phyloP scores from a whole-genome alignment of 2,113 vertebrate genomes.

The Tor tambroides region DNA sequence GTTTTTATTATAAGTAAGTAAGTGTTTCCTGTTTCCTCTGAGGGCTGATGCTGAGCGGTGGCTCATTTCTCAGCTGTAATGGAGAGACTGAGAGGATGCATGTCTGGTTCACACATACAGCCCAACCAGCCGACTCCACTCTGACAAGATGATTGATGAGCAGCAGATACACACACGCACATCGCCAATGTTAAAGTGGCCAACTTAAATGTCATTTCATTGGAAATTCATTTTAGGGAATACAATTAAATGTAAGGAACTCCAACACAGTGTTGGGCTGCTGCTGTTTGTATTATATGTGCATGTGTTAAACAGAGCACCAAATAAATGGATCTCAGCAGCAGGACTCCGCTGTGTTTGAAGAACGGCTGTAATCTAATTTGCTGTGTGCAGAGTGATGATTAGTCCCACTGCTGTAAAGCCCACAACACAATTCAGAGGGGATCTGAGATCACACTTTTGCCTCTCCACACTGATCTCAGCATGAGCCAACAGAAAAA shows the following conservation, averaged over 20 bases:
- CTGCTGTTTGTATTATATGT: neutral
- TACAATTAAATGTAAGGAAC: neutral
- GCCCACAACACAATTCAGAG: neutral
- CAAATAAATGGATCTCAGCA: constrained; percentile 23
- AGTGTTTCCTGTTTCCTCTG: neutral
- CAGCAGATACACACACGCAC: neutral
- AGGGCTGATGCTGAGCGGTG: neutral
- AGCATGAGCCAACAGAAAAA: neutral
- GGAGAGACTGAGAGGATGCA: too few relatives aligned
- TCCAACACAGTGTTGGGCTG: neutral
- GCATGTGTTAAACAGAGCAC: neutral
- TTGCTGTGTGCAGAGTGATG: neutral
- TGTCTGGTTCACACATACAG: neutral
- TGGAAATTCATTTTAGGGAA: neutral
- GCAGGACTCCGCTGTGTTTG: constrained; percentile 27
- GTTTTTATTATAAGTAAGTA: neutral
- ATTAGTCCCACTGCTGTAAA: constrained; percentile 18
- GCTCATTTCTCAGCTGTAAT: neutral
- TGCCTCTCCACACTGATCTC: neutral
- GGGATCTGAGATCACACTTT: constrained; percentile 12
- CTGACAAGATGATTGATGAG: neutral
- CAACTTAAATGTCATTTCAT: too few relatives aligned
- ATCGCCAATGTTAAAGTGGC: neutral
- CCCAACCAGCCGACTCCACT: neutral
- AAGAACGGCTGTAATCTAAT: constrained; percentile 37